These are phyloP conservation scores for Chalcosyrphus nemorum DNA, from an alignment of 2,888 invertebrate genomes.

Conservation along the genomic window DNA sequence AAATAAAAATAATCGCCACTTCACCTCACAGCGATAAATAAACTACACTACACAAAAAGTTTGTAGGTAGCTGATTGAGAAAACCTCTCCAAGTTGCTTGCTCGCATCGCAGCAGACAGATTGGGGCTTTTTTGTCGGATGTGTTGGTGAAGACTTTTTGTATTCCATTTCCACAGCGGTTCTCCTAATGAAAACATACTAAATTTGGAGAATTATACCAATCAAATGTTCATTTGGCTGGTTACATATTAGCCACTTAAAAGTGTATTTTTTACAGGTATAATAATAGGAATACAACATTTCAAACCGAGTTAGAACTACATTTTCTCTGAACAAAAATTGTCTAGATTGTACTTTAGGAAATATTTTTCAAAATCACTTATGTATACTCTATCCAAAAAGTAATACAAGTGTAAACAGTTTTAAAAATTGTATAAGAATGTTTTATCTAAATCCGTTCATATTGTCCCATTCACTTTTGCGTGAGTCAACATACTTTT, in stretches of 20 bases:
- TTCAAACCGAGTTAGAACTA: too few relatives aligned
- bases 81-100: conserved; percentile 40
- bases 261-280: not conserved
- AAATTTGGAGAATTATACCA: conserved; percentile 13
- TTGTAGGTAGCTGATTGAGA: conserved; percentile 53
- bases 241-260: not conserved
- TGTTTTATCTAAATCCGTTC: too few relatives aligned
- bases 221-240: not conserved
- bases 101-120: not conserved
- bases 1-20: conserved; percentile 59
- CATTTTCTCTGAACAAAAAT: too few relatives aligned
- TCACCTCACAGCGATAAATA: conserved; percentile 57
- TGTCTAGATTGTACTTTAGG: too few relatives aligned
- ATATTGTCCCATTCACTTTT: too few relatives aligned
- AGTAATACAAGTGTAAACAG: too few relatives aligned
- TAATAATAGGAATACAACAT: too few relatives aligned
- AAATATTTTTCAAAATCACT: too few relatives aligned
- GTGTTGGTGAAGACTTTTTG: not conserved
- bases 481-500: too few relatives aligned
- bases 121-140: conserved; percentile 22
- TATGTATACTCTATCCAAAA: too few relatives aligned
- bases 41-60: conserved; percentile 67
- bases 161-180: conserved; percentile 23
- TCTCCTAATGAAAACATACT: not conserved
- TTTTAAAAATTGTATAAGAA: too few relatives aligned